These are phyloP conservation scores for Melolontha melolontha DNA, from an alignment of 2,888 invertebrate genomes.

Conservation along the genomic window DNA sequence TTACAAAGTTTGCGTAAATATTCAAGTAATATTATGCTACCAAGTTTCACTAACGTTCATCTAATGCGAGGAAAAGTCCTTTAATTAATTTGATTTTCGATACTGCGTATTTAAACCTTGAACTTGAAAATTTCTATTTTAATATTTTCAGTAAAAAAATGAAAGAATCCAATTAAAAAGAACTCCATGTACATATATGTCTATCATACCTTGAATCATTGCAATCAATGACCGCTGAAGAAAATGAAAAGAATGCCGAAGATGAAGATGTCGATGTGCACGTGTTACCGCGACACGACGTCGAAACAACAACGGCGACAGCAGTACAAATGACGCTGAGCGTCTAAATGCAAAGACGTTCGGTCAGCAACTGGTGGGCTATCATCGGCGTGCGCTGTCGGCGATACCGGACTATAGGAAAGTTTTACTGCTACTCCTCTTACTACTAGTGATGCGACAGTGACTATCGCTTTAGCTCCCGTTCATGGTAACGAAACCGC, in stretches of 20 bases:
- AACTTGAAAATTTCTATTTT: too few relatives aligned
- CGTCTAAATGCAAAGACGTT: slow-evolving; percentile 29
- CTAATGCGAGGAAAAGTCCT: too few relatives aligned
- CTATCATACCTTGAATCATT: slow-evolving; percentile 43
- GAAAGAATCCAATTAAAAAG: too few relatives aligned
- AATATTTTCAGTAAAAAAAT: too few relatives aligned
- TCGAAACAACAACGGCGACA: slow-evolving; percentile 22
- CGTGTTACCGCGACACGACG: slow-evolving; percentile 30
- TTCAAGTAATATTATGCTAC: too few relatives aligned
- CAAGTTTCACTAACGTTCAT: too few relatives aligned
- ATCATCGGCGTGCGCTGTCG: slow-evolving; percentile 28
- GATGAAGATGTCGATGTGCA: slow-evolving; percentile 21
- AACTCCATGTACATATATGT: slow-evolving; percentile 17
- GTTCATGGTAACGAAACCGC: slow-evolving; percentile 12
- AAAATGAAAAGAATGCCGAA: slow-evolving; percentile 28
- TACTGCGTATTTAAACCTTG: too few relatives aligned
- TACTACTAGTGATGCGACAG: background rate
- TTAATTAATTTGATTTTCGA: too few relatives aligned
- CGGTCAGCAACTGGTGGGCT: slow-evolving; percentile 27
- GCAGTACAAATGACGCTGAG: slow-evolving; percentile 17
- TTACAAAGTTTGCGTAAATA: too few relatives aligned
- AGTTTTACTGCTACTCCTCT: slow-evolving; percentile 6
- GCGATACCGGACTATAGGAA: slow-evolving; percentile 16
- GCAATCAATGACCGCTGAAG: slow-evolving; percentile 30
- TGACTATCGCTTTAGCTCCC: background rate